Evolutionary conservation across 1,140 invertebrate species (phyloP), one percentile per base, ranked within the genome.

Genomic region (Lycorma delicatula): DNA sequence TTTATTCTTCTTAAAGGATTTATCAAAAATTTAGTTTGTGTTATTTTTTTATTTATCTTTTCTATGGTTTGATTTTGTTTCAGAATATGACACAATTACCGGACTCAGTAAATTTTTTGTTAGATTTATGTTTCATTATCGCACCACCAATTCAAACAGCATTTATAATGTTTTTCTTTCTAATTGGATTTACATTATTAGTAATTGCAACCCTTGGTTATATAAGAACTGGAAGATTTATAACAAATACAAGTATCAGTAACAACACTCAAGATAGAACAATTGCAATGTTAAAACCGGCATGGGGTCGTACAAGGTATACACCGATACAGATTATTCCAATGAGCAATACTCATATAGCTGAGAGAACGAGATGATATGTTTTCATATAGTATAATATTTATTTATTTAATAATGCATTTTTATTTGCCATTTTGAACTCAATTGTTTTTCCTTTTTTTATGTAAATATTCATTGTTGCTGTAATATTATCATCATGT

Each of bases 71-170:
- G n/a, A n/a, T n/a, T n/a, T n/a, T n/a, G n/a, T n/a, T 48, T 2
- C 54, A 64, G 63, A 59, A 60, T 31, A 44, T 61, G 13, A 20
- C 52, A 13, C 47, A 44, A 1, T 53, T 64, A 16, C 63, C 63
- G 9, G 53, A 57, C 18, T 49, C 46, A 13, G 26, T 64, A 34
- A 59, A 50, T 44, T 48, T 56, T 13, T 31, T 64, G 31, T 36
- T 64, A n/a, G 54, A 54, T 44, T 36, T 64, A 28, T 56, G 59
- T n/a, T 56, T 63, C 20, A 53, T 51, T 29, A 48, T 59, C 11
- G 63, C 56, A 0, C 63, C 63, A 12, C 23, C 36, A 9, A n/a
- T 56, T 1, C 60, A 61, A 26, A 44, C 38, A n/a, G 20, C 38
- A 20, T n/a, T 20, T 20, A 41, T 41, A n/a, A 16, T 3, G 3